Evolutionary conservation across 2,113 vertebrate genomes (phyloP), one percentile per base, ranked within the genome.

Genomic region (Herpetotheres cachinnans): DNA sequence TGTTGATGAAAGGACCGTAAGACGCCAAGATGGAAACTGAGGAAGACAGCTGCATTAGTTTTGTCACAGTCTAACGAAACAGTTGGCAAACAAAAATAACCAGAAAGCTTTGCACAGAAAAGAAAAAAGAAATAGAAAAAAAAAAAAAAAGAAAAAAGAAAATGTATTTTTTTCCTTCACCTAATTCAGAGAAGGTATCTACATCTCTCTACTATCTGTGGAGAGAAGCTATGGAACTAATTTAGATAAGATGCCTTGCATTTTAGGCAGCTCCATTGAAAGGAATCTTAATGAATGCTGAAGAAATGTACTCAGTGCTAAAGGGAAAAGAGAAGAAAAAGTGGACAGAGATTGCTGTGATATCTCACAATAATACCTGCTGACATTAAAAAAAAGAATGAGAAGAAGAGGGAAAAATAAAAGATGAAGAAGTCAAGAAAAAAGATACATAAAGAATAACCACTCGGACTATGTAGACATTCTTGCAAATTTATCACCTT

Each of bases 221-320:
- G 26, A 90, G 19, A 82, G 49, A 90, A 86, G 47, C 32, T 82
- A 24, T 18, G 52, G 34, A 94, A 72, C 30, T 82, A 87, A 89
- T 91, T 93, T 82, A 82, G 40, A 58, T 58, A 71, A 54, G 50
- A 50, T 38, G 7, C 6, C 19, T 79, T 79, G 26, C 0, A 2
- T 67, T 89, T 84, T 63, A 74, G 55, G 50, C 34, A 89, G 22
- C 13, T 50, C 6, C 38, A 74, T 21, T 82, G 69, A 82, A 82
- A 91, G 20, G 22, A 91, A 81, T 40, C 36, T 61, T 77, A 95
- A 49, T 29, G 63, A 92, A 52, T 36, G 6, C 15, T 49, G 40
- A 72, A 77, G 40, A 86, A 89, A 80, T 74, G 5, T 54, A 26
- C n/a, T 32, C 32, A 21, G 16, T 67, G 5, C 6, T 93, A 59